phyloP scores from a whole-genome alignment of 2,797 vertebrate species.

The Vespertilio murinus region DNA sequence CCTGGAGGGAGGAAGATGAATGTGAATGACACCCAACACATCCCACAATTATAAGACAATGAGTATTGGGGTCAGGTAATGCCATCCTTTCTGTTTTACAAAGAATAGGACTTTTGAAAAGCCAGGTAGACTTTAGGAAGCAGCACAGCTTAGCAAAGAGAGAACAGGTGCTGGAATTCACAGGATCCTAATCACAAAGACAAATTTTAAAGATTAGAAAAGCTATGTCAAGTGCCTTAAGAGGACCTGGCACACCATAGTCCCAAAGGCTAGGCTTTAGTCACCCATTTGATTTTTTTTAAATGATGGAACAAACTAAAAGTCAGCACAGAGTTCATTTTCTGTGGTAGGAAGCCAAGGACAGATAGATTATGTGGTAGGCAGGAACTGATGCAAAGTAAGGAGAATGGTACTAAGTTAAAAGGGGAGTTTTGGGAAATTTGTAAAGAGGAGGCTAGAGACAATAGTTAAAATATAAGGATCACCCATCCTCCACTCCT shows the following conservation, averaged over 20 bases:
- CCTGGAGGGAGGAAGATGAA: background rate
- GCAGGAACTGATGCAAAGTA: background rate
- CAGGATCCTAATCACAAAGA: background rate
- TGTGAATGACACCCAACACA: fast-evolving
- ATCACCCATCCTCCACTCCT: fast-evolving
- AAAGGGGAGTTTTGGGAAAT: background rate
- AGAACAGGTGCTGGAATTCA: background rate
- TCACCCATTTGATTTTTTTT: background rate
- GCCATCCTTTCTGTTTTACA: background rate
- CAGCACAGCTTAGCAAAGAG: background rate
- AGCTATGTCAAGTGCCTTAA: too few species aligned
- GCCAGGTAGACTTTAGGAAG: background rate
- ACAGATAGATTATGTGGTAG: background rate
- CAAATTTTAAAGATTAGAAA: background rate
- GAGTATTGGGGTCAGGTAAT: too few species aligned
- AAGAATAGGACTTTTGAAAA: background rate
- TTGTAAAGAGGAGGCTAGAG: background rate
- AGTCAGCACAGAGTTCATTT: background rate
- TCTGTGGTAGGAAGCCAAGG: background rate
- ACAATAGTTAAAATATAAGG: too few species aligned
- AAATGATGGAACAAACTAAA: background rate
- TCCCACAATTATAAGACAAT: background rate
- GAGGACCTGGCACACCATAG: background rate
- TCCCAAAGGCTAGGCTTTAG: background rate
- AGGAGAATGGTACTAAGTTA: fast-evolving